A percentile compares a stretch with the other conserved stretches of the same genome.
Evolutionary conservation across 2,113 vertebrate species (phyloP).

Genomic region (Epinephelus lanceolatus): DNA sequence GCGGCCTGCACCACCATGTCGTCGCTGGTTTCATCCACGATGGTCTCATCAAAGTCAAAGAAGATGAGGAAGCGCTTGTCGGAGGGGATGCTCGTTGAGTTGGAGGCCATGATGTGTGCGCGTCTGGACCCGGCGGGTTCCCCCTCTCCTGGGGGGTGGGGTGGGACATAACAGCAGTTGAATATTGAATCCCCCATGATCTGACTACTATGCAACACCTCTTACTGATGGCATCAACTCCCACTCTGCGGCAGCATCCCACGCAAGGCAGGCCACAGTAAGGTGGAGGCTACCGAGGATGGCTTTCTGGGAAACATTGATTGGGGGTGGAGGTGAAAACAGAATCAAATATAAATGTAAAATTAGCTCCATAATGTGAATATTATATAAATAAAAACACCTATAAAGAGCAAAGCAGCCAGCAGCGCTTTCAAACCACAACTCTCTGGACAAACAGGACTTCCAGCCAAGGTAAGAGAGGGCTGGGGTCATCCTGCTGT

Average conservation of each 20-base stretch:
- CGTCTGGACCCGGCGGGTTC: slow-evolving; percentile 46
- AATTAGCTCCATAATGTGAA: neutral
- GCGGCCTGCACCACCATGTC: slow-evolving; percentile 88
- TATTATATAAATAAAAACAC: neutral
- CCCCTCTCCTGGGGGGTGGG: slow-evolving; percentile 83
- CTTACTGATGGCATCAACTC: slow-evolving; percentile 49
- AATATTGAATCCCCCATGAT: slow-evolving; percentile 83
- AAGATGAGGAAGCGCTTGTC: slow-evolving; percentile 90
- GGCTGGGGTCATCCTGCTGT: neutral
- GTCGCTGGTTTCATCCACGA: slow-evolving; percentile 95
- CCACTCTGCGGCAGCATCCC: slow-evolving; percentile 55
- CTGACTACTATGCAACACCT: slow-evolving; percentile 49
- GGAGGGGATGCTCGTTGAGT: slow-evolving; percentile 59
- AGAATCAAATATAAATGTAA: slow-evolving; percentile 2
- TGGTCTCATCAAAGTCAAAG: slow-evolving; percentile 98
- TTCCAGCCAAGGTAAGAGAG: neutral
- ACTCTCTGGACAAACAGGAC: too few relatives aligned
- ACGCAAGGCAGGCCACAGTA: slow-evolving; percentile 28
- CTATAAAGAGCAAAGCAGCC: slow-evolving; percentile 27
- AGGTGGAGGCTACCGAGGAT: slow-evolving; percentile 29
- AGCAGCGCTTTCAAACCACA: slow-evolving; percentile 33
- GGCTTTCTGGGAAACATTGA: slow-evolving; percentile 52
- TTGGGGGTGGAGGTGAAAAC: slow-evolving; percentile 1
- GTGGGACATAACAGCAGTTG: slow-evolving; percentile 85
- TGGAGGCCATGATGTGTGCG: slow-evolving; percentile 80